Percentiles rank a stretch among this genome's conserved stretches.
Evolutionary conservation across 2,113 vertebrate genomes (phyloP).

Genomic region (Cercocebus atys): DNA sequence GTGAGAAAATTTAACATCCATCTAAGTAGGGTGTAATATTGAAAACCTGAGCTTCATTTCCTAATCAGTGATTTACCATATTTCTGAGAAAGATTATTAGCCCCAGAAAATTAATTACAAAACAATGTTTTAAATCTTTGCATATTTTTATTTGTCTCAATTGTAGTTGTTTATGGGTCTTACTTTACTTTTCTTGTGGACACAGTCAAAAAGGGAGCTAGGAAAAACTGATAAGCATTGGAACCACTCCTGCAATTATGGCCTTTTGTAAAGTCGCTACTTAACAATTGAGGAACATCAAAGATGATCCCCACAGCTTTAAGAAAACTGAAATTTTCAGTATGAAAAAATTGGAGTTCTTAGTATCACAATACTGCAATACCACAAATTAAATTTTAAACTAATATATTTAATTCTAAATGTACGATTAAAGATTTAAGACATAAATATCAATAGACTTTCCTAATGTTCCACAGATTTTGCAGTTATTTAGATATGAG

Average conservation of each 20-base stretch:
- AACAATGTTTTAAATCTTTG: background rate
- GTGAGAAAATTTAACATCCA: constrained; percentile 57
- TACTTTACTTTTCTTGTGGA: background rate
- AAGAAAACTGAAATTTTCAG: background rate
- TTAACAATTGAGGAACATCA: background rate
- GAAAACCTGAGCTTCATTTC: constrained; percentile 62
- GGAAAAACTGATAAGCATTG: background rate
- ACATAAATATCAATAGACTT: background rate
- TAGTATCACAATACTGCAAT: background rate
- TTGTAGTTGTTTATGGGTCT: background rate
- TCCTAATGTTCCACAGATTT: background rate
- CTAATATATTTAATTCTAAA: background rate
- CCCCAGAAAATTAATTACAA: background rate
- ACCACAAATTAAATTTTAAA: background rate
- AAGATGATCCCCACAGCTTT: background rate
- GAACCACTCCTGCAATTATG: background rate
- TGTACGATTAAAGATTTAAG: background rate
- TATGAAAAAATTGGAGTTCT: background rate
- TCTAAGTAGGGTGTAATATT: constrained; percentile 56
- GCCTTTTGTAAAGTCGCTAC: background rate
- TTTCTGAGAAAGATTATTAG: background rate
- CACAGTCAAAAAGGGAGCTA: background rate
- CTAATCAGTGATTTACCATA: constrained; percentile 5
- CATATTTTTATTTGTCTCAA: background rate
- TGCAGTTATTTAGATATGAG: background rate